Evolutionary conservation across 2,888 invertebrate species (phyloP).

Genomic region (Oxytorus armatus): DNA sequence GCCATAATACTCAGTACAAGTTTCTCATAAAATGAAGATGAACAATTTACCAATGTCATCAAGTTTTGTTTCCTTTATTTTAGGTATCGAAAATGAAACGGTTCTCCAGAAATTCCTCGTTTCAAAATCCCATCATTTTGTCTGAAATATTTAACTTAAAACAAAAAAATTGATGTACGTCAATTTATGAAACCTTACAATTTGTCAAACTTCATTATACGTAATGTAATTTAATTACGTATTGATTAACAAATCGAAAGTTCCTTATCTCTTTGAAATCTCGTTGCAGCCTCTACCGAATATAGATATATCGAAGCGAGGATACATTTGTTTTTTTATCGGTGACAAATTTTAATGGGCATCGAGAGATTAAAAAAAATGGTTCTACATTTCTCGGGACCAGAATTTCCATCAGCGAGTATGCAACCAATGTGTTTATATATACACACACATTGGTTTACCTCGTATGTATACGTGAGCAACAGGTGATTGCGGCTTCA

Average conservation of each 20-base stretch:
- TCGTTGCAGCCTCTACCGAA: no score
- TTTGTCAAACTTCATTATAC: no score
- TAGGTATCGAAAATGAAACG: no score
- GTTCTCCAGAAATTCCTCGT: no score
- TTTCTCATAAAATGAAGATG: neutral
- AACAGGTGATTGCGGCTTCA: conserved; percentile 54
- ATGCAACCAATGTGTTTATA: conserved; percentile 4
- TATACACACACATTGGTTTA: neutral
- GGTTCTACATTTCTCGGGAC: neutral
- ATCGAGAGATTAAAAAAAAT: neutral
- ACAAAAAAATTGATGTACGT: no score
- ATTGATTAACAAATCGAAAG: no score
- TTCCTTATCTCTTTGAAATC: no score
- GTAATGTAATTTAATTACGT: no score
- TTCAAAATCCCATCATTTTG: no score
- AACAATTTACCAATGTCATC: neutral
- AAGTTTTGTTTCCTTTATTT: no score
- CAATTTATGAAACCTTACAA: no score
- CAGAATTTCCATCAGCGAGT: neutral
- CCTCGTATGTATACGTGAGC: conserved; percentile 27
- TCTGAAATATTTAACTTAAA: neutral
- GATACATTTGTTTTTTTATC: neutral
- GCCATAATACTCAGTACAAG: neutral
- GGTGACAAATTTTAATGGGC: neutral
- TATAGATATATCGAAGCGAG: no score